Evolutionary conservation across 2,888 invertebrate genomes (phyloP).

Genomic region (Creontiades dilutus): DNA sequence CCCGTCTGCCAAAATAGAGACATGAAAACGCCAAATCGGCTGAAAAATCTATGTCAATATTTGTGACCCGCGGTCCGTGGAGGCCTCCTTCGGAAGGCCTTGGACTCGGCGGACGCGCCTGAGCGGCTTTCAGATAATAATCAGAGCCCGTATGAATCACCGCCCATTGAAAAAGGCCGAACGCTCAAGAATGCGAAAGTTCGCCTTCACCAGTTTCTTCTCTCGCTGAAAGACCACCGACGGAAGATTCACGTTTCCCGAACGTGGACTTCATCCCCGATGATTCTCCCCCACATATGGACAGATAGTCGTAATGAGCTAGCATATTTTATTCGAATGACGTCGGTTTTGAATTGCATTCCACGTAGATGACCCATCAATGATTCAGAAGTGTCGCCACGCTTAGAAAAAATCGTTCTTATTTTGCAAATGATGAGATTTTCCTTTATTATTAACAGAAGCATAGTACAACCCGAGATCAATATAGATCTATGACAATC

Average conservation of each 20-base stretch:
- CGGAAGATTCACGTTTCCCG: not conserved
- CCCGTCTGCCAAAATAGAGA: no score
- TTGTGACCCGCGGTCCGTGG: no score
- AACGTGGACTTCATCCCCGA: not conserved
- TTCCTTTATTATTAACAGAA: no score
- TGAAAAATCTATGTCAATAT: no score
- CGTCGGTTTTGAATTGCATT: not conserved
- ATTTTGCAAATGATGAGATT: no score
- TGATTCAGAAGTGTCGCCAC: not conserved
- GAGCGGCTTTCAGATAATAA: not conserved
- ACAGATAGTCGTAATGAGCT: not conserved
- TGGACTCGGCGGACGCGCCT: not conserved
- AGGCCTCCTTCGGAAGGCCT: not conserved
- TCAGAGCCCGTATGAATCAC: slow-evolving; percentile 9
- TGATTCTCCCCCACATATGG: not conserved
- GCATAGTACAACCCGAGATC: no score
- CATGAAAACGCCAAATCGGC: no score
- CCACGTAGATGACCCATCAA: not conserved
- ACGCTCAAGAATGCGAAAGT: slow-evolving; percentile 26
- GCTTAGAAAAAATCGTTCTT: no score
- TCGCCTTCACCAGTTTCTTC: not conserved
- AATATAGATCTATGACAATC: no score
- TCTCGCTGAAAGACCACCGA: not conserved
- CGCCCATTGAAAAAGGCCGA: slow-evolving; percentile 8
- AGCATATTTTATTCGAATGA: not conserved